Evolutionary conservation across 2,797 vertebrate species (phyloP).

Genomic region (Spinibarbus caldwelli): DNA sequence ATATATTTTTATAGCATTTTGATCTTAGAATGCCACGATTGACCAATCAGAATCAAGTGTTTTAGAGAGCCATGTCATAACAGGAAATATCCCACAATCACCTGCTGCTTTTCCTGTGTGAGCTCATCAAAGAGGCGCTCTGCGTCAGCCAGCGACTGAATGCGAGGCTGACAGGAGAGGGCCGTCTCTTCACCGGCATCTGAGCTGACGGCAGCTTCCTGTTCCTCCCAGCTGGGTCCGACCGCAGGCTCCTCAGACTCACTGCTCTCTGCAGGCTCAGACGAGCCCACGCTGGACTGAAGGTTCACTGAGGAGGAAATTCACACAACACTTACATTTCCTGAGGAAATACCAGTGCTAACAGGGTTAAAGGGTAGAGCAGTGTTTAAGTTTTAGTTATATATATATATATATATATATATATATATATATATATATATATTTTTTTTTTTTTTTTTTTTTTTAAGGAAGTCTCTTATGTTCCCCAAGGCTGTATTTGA

Average conservation of each 20-base stretch:
- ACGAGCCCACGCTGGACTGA: slow-evolving; percentile 54
- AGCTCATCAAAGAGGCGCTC: slow-evolving; percentile 94
- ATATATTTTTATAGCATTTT: neutral
- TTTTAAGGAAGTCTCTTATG: neutral
- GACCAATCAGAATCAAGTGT: neutral
- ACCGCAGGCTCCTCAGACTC: slow-evolving; percentile 61
- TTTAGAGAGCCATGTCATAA: neutral
- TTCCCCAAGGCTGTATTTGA: neutral
- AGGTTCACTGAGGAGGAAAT: slow-evolving; percentile 68
- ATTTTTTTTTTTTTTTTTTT: too few relatives aligned
- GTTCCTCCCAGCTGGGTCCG: slow-evolving; percentile 50
- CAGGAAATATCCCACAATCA: slow-evolving; percentile 63
- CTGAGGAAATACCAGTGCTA: slow-evolving; percentile 25
- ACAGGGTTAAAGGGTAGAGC: neutral
- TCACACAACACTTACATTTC: neutral
- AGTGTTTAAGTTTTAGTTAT: too few relatives aligned
- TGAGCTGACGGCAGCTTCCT: too few relatives aligned
- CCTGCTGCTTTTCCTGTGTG: slow-evolving; percentile 96
- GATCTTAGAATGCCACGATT: neutral
- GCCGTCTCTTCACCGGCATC: slow-evolving; percentile 68
- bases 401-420: too few relatives aligned
- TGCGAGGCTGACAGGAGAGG: slow-evolving; percentile 77
- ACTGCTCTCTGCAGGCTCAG: slow-evolving; percentile 39
- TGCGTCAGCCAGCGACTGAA: slow-evolving; percentile 86
- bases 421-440: too few relatives aligned